These are phyloP conservation scores for Ophiodon elongatus DNA, from an alignment of 2,113 vertebrate species.

Conservation along the genomic window DNA sequence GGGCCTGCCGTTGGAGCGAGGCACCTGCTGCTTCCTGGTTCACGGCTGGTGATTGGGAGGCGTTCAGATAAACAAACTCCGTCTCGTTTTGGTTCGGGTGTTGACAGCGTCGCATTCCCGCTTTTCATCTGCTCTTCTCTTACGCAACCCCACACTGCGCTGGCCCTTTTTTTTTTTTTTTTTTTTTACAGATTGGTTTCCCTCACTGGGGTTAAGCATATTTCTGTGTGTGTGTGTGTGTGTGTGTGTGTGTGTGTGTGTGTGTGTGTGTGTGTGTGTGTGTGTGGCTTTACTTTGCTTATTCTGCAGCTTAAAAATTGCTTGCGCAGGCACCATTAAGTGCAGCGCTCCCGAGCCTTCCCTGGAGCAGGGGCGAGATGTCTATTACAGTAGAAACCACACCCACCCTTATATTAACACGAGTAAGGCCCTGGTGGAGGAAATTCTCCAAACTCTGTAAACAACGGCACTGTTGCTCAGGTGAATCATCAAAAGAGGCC, in stretches of 20 bases:
- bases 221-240: constrained; percentile 31
- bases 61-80: constrained; percentile 75
- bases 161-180: constrained; percentile 13
- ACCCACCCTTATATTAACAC: constrained; percentile 9
- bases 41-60: constrained; percentile 67
- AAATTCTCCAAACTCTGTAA: constrained; percentile 26
- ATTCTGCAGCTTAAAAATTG: constrained; percentile 59
- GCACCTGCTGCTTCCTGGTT: constrained; percentile 86
- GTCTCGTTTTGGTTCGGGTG: constrained; percentile 71
- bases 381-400: constrained; percentile 51
- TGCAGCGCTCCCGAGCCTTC: constrained; percentile 20
- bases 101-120: constrained; percentile 78
- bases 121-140: constrained; percentile 73
- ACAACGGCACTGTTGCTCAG: constrained; percentile 26
- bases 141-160: constrained; percentile 64
- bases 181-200: constrained; percentile 31
- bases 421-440: constrained; percentile 48
- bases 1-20: constrained; percentile 77
- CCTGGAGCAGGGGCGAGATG: constrained; percentile 37
- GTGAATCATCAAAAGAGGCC: constrained; percentile 40
- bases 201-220: constrained; percentile 24
- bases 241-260: constrained; percentile 15
- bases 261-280: constrained; percentile 36
- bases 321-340: constrained; percentile 51
- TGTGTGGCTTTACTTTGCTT: constrained; percentile 58